phyloP scores from a whole-genome alignment of 1,140 invertebrate species.

The Antheraea mylitta region DNA sequence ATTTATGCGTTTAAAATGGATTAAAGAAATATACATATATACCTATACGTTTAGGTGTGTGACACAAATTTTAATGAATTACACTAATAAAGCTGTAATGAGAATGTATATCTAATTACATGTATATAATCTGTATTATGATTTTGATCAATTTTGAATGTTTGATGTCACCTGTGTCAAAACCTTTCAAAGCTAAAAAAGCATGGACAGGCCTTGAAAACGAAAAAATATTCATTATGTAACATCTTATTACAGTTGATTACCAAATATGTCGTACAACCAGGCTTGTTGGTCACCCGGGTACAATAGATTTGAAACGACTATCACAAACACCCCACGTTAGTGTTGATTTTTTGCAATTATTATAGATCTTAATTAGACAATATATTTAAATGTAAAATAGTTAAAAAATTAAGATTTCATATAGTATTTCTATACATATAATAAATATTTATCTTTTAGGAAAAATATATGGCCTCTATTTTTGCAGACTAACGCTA shows the following conservation, averaged over 20 bases:
- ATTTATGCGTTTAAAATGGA: too few species aligned
- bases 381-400: not conserved
- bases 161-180: not conserved
- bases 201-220: not conserved
- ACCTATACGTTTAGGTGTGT: too few species aligned
- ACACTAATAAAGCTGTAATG: too few species aligned
- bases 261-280: not conserved
- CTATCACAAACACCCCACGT: not conserved
- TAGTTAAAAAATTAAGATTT: conserved; percentile 5
- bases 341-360: not conserved
- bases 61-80: too few species aligned
- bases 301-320: not conserved
- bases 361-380: not conserved
- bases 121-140: not conserved
- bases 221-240: not conserved
- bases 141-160: not conserved
- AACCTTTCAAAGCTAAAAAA: not conserved
- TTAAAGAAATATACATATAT: too few species aligned
- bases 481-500: too few species aligned
- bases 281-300: not conserved
- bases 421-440: not conserved
- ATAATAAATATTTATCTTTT: too few species aligned
- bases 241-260: not conserved
- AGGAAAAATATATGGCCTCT: too few species aligned
- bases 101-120: too few species aligned